Evolutionary conservation across 1,140 invertebrate genomes (phyloP), one percentile per base, ranked within the genome.

Genomic region (Tachypleus tridentatus): DNA sequence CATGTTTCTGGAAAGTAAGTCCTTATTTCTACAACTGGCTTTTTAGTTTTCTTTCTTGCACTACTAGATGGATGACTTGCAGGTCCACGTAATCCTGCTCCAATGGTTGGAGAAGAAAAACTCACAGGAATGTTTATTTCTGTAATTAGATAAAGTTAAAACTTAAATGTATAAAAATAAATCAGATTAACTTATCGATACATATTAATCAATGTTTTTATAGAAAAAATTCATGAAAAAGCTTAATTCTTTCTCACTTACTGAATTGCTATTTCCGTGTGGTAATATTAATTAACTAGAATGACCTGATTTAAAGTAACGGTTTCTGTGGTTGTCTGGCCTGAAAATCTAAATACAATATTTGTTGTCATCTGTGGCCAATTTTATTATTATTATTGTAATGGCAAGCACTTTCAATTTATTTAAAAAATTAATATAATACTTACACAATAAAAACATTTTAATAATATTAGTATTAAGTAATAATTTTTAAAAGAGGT

Each of bases 1-100:
- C 85, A 87, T 0, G 84, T 85, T 75, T 86, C 84, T 3, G 85
- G 85, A 71, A 86, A 87, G 69, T 80, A 82, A 3, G 79, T 80
- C 67, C 85, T 77, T 3, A 84, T 72, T 6, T 74, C 71, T 49
- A 73, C 62, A 5, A 59, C 51, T 29, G 56, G 50, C 54, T 63
- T 54, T 11, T 51, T 51, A 3, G 57, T 29, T 4, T 8, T 29
- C 29, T 29, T 29, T 29, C 29, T 29, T 29, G 29, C 29, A 29
- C 29, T 2, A 29, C 29, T 29, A 29, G 58, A 71, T 53, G 71
- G 67, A 5, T 60, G 4, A 29, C 29, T 2, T 29, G 29, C 29
- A 29, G 29, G 2, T 29, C 29, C 29, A 29, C 29, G 29, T 1
- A 1, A 29, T 29, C 29, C 29, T 48, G 4, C 51, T 49, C 29